These are phyloP conservation scores for Cyclophora albipunctata DNA, from an alignment of 2,888 invertebrate genomes.

Conservation along the genomic window DNA sequence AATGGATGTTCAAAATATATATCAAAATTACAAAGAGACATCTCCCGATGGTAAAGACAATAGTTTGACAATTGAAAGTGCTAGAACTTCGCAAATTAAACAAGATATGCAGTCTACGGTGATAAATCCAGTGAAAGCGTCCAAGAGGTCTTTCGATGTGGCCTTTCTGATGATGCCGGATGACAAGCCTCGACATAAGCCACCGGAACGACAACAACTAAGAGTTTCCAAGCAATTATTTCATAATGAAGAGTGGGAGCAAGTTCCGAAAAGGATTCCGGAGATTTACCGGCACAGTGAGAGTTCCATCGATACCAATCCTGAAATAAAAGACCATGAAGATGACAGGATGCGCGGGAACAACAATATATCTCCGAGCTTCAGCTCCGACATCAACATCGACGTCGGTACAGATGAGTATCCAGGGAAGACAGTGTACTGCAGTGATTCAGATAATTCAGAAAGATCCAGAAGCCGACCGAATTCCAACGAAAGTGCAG, in stretches of 20 bases:
- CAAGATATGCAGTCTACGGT: slow-evolving; percentile 55
- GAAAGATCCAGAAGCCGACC: slow-evolving; percentile 68
- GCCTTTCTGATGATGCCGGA: slow-evolving; percentile 93
- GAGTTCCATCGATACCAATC: slow-evolving; percentile 50
- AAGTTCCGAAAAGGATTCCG: slow-evolving; percentile 52
- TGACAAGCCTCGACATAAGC: slow-evolving; percentile 83
- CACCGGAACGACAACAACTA: slow-evolving; percentile 72
- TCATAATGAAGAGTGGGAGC: slow-evolving; percentile 66
- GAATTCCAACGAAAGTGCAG: slow-evolving; percentile 73
- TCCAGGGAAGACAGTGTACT: slow-evolving; percentile 63
- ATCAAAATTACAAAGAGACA: slow-evolving; percentile 64
- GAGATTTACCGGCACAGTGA: slow-evolving; percentile 64
- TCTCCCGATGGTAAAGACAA: slow-evolving; percentile 67
- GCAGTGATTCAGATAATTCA: slow-evolving; percentile 70
- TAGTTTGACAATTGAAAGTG: slow-evolving; percentile 63
- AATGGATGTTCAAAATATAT: slow-evolving; percentile 80
- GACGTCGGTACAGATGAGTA: slow-evolving; percentile 72
- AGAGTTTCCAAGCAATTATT: slow-evolving; percentile 70
- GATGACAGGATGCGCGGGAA: slow-evolving; percentile 57
- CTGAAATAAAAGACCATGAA: slow-evolving; percentile 57
- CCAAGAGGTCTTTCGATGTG: slow-evolving; percentile 91
- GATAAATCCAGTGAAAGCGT: slow-evolving; percentile 53
- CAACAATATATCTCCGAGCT: slow-evolving; percentile 66
- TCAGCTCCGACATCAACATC: slow-evolving; percentile 67
- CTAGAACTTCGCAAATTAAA: slow-evolving; percentile 65